Percentiles rank a stretch among this genome's conserved stretches.
These are phyloP conservation scores for Idaea biselata DNA, from an alignment of 2,888 invertebrate genomes.

Conservation along the genomic window DNA sequence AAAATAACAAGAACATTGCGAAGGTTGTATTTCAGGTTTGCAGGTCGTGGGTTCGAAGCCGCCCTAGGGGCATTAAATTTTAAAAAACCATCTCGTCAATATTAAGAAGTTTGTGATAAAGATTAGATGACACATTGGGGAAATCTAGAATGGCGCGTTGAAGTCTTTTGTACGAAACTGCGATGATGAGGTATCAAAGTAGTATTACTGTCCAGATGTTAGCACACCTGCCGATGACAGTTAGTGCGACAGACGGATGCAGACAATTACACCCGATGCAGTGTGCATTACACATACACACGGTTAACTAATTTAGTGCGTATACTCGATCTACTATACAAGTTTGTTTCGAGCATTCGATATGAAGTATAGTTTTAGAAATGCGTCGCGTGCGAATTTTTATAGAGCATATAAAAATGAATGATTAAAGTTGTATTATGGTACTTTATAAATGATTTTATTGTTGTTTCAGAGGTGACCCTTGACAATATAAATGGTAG, in stretches of 20 bases:
- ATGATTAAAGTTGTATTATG: not conserved
- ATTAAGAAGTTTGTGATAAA: too few species aligned
- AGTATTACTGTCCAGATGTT: not conserved
- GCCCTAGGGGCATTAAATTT: too few species aligned
- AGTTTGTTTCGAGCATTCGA: not conserved
- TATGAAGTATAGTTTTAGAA: not conserved
- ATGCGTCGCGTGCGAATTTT: not conserved
- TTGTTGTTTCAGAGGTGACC: not conserved
- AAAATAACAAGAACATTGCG: too few species aligned
- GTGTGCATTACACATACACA: not conserved
- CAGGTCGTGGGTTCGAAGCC: too few species aligned
- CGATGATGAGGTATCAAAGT: not conserved
- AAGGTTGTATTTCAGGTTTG: too few species aligned
- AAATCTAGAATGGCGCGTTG: conserved; percentile 15
- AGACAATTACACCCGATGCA: not conserved
- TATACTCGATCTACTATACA: not conserved
- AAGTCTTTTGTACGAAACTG: conserved; percentile 24
- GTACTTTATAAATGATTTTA: not conserved
- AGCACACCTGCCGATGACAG: not conserved
- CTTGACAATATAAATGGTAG: not conserved
- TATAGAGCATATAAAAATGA: conserved; percentile 9
- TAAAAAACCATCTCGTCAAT: too few species aligned
- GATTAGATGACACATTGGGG: not conserved
- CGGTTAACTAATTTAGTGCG: not conserved
- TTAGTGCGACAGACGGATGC: not conserved